Evolutionary conservation across 2,888 invertebrate species (phyloP), one percentile per base, ranked within the genome.

Genomic region (Sinopyrophorus schimmeli): DNA sequence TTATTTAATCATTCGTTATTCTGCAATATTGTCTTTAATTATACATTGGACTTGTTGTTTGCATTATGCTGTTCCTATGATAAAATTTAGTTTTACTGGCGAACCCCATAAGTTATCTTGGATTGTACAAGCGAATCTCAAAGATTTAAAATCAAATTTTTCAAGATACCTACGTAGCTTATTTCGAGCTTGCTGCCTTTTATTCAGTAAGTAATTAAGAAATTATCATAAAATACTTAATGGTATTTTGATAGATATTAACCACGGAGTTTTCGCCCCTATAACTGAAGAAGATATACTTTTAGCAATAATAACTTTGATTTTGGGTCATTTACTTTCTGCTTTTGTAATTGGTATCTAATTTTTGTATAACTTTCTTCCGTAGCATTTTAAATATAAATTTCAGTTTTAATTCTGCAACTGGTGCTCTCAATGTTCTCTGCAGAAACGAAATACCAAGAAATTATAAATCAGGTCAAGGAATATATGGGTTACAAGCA

Each of bases 401-500:
- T 41, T 39, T 34, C 23, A 47, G 73, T 69, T 2, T 60, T 68
- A 54, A 46, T 71, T 3, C 47, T 72, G 17, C 67, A 66, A 55
- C 62, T 69, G 55, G 52, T 3, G 58, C 54, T 40, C 58, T 59
- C 52, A 55, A 62, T 32, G 50, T 51, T 52, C 15, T 56, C 65
- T 1, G 64, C 74, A 1, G 63, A 70, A 47, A 64, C 63, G 1
- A 74, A 75, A 48, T 76, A 71, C 41, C 64, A 70, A 41, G 70
- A 71, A 47, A 67, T 73, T 5, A 67, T 73, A 21, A 70, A 71
- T 48, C 73, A 76, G 60, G 54, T 76, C 4, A 47, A 60, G 1
- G 72, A 73, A 20, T 76, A 73, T 47, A 66, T 72, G 39, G 59
- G 59, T 7, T 70, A 71, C 31, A 75, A 74, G 38, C 71, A 74